Percentiles rank a stretch among this genome's conserved stretches.
Evolutionary conservation across 2,888 invertebrate genomes (phyloP).

Genomic region (Andricus curvator): DNA sequence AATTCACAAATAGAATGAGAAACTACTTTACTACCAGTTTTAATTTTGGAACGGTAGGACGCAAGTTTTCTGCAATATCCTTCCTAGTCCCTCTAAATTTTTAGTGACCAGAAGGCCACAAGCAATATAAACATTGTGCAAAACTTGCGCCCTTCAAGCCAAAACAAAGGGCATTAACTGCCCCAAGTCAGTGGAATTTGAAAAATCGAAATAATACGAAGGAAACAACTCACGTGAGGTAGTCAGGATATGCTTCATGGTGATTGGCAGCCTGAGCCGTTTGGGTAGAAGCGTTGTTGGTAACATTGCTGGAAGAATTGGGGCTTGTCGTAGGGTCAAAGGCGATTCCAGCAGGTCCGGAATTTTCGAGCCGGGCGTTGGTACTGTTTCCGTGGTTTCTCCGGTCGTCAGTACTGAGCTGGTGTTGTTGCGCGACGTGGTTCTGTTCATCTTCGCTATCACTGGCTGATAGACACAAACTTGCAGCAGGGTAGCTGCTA

Average conservation of each 20-base stretch:
- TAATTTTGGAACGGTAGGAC: background rate
- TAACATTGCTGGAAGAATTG: constrained; percentile 67
- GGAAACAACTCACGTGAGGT: constrained; percentile 81
- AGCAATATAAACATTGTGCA: too few relatives aligned
- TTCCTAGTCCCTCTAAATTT: too few relatives aligned
- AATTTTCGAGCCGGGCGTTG: constrained; percentile 44
- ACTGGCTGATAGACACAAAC: constrained; percentile 67
- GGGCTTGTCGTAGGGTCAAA: constrained; percentile 57
- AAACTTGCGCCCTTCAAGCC: background rate
- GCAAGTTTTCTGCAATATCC: too few relatives aligned
- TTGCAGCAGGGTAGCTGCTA: constrained; percentile 57
- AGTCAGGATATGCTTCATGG: constrained; percentile 75
- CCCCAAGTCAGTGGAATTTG: background rate
- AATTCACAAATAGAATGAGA: constrained; percentile 59
- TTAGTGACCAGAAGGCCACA: too few relatives aligned
- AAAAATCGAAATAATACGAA: constrained; percentile 14
- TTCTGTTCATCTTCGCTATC: constrained; percentile 61
- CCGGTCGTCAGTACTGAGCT: constrained; percentile 28
- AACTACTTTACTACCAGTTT: background rate
- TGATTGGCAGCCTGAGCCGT: constrained; percentile 11
- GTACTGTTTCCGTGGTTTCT: constrained; percentile 35
- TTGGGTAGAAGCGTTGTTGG: constrained; percentile 34
- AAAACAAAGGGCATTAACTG: background rate
- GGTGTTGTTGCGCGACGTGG: background rate
- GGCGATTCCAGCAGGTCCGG: constrained; percentile 53